Evolutionary conservation across 2,888 invertebrate genomes (phyloP), one percentile per base, ranked within the genome.

Genomic region (Mesorhabditis sp.): DNA sequence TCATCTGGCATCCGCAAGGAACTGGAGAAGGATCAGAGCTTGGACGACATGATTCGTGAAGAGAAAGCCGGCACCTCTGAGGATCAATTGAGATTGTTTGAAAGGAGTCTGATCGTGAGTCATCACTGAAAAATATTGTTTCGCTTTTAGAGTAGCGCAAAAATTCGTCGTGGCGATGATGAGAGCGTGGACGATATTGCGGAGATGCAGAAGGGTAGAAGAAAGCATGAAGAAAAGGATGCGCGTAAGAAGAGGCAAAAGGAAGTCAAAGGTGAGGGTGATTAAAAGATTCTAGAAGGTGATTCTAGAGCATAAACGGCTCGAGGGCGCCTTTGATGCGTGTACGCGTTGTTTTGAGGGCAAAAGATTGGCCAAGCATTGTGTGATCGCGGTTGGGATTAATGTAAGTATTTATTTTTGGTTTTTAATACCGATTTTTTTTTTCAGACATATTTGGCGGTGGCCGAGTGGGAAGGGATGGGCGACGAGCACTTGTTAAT

Each of bases 331-430:
- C 66, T 87, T 95, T 80, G 93, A 93, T 71, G 91, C 86, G 72
- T 97, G 97, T 87, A 88, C 89, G 68, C 90, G 90, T 85, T 97
- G 97, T 86, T 89, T 95, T 69, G 93, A 93, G 78, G 92, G 92
- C 7, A 89, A 89, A 58, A 90, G 90, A 74, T 90, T 93, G 89
- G 88, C 91, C 66, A 95, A 94, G 86, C 92, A 95, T 87, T 89
- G 94, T 45, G 90, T 95, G 82, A 90, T 95, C 43, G 90, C 92
- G 43, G 90, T 92, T 86, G 92, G 92, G 6, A 90, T 89, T 42
- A 92, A 91, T 84, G 91, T 92, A 63, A 74, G 74, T 70, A 42
- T 67, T 43, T 50, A 50, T 28, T 43, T 65, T 42, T 65, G 42
- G 45, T 69, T 43, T 58, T 62, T 66, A 65, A 13, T 6, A 28